A percentile compares a stretch with the other conserved stretches of the same genome.
These are phyloP conservation scores for Tribolium castaneum DNA, from an alignment of 1,140 invertebrate species.

Conservation along the genomic window DNA sequence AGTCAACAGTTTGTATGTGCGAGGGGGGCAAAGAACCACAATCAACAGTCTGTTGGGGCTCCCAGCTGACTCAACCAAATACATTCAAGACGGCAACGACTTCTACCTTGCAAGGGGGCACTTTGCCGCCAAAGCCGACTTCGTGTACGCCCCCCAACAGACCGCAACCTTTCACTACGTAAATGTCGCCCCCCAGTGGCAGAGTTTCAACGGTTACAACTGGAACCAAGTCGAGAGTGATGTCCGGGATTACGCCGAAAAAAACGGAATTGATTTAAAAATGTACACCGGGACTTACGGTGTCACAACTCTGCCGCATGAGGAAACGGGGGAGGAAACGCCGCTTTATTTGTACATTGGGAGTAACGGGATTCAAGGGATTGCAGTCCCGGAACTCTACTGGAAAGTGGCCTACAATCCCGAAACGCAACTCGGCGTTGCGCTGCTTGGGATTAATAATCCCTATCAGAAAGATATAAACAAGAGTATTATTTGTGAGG, in stretches of 20 bases:
- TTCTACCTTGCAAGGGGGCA: conserved; percentile 73
- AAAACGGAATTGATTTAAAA: conserved; percentile 59
- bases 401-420: conserved; percentile 74
- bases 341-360: conserved; percentile 66
- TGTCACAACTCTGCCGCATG: conserved; percentile 66
- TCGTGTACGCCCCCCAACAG: conserved; percentile 72
- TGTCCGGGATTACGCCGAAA: conserved; percentile 61
- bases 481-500: conserved; percentile 68
- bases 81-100: conserved; percentile 52
- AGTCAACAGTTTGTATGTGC: conserved; percentile 55
- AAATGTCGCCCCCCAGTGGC: conserved; percentile 71
- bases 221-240: conserved; percentile 67
- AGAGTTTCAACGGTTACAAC: conserved; percentile 69
- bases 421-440: conserved; percentile 66
- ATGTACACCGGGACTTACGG: conserved; percentile 72
- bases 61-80: conserved; percentile 49
- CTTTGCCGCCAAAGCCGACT: conserved; percentile 75
- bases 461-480: conserved; percentile 66
- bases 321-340: conserved; percentile 58
- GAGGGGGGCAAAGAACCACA: conserved; percentile 52
- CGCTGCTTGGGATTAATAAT: conserved; percentile 74
- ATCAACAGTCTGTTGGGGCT: conserved; percentile 58
- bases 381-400: conserved; percentile 70
- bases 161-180: conserved; percentile 71
- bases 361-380: conserved; percentile 59